A percentile compares a stretch with the other conserved stretches of the same genome.
These are phyloP conservation scores for Gastracanthus pulcherrimus DNA, from an alignment of 2,888 invertebrate genomes.

Conservation along the genomic window DNA sequence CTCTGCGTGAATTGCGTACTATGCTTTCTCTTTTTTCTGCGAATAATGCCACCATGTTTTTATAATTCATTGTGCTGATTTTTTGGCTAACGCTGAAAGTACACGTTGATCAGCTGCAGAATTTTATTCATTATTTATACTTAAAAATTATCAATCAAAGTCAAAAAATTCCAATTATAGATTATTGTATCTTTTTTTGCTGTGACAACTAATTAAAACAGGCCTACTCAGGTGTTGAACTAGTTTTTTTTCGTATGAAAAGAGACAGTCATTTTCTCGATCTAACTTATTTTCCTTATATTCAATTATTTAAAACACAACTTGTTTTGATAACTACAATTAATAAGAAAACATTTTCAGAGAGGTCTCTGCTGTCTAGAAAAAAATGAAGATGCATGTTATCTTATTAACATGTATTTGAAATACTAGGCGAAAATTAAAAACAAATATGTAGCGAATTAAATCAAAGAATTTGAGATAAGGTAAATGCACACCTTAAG, in stretches of 20 bases:
- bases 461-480: too few species aligned
- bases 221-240: background rate
- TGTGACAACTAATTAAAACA: background rate
- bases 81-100: background rate
- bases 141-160: background rate
- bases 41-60: background rate
- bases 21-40: background rate
- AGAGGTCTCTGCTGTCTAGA: too few species aligned
- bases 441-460: too few species aligned
- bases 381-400: too few species aligned
- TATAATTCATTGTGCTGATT: background rate
- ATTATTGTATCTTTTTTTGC: background rate
- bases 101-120: background rate
- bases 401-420: too few species aligned
- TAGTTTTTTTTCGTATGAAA: background rate
- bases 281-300: too few species aligned
- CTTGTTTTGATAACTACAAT: too few species aligned
- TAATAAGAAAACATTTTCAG: too few species aligned
- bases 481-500: too few species aligned
- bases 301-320: background rate
- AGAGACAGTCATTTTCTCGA: background rate
- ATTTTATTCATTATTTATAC: too few species aligned
- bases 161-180: background rate
- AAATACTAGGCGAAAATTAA: too few species aligned
- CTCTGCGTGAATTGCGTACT: background rate